Conservation (phyloP, 2,113 vertebrate genomes). For the Pedetes capensis region DNA sequence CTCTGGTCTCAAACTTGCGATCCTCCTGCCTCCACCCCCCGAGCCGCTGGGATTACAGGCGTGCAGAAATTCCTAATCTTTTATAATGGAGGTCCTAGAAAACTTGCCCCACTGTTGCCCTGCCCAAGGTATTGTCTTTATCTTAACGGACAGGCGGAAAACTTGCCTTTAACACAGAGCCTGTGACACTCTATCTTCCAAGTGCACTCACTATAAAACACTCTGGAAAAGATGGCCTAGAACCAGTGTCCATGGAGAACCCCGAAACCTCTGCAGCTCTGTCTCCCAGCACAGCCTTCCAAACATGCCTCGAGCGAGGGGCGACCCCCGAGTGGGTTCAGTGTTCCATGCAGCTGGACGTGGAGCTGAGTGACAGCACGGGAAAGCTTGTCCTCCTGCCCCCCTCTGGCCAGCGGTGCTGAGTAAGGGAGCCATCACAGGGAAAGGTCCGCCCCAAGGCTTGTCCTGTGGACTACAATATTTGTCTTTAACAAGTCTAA, state of each 20-base stretch:
- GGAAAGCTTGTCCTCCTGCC: background rate
- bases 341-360: fast-evolving
- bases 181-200: background rate
- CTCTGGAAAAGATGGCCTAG: background rate
- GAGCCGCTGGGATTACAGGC: too few relatives aligned
- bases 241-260: background rate
- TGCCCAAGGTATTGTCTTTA: background rate
- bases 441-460: background rate
- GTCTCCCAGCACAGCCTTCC: background rate
- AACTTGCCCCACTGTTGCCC: background rate
- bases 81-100: background rate
- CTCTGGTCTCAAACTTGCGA: too few relatives aligned
- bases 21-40: too few relatives aligned
- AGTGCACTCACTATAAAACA: background rate
- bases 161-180: background rate
- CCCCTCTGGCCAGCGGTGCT: background rate
- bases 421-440: background rate
- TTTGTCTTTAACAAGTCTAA: background rate
- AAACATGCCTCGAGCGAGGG: background rate
- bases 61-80: background rate
- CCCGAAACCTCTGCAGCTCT: fast-evolving
- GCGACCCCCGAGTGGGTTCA: background rate
- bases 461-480: background rate
- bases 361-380: fast-evolving
- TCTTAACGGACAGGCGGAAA: background rate